Percentiles rank a stretch among this genome's conserved stretches.
Conservation (phyloP, 2,888 invertebrate genomes). For the Dorcus hopei region DNA sequence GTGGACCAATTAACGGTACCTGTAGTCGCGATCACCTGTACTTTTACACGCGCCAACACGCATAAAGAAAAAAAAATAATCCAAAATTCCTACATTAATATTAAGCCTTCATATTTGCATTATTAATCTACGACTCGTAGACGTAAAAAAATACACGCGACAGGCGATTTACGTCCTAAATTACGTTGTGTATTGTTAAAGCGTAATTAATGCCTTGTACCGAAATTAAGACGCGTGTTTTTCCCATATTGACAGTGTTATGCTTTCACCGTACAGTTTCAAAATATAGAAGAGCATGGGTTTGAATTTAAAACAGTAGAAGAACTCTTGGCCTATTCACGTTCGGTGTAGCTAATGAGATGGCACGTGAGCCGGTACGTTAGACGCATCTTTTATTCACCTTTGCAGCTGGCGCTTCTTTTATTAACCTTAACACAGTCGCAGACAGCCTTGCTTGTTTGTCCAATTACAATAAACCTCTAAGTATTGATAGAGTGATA, state of each 20-base stretch:
- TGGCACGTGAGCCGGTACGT: conserved; percentile 16
- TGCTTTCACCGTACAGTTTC: too few species aligned
- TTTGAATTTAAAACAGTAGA: conserved; percentile 5
- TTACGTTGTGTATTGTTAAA: too few species aligned
- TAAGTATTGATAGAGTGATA: neutral
- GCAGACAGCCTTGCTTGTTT: conserved; percentile 15
- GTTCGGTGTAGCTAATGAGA: conserved; percentile 10
- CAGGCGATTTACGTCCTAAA: too few species aligned
- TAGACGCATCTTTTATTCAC: conserved; percentile 15
- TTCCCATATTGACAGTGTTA: too few species aligned
- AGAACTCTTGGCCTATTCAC: neutral
- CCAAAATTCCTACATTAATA: conserved; percentile 14
- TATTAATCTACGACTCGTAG: too few species aligned
- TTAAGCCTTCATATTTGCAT: too few species aligned
- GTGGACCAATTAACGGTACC: conserved; percentile 50
- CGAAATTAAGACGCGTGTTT: too few species aligned
- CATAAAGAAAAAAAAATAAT: conserved; percentile 18
- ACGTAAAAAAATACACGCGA: too few species aligned
- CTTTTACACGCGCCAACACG: conserved; percentile 35
- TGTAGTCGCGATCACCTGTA: conserved; percentile 49
- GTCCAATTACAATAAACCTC: conserved; percentile 15
- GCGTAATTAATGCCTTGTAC: too few species aligned
- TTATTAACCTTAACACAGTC: conserved; percentile 13
- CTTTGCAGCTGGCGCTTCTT: conserved; percentile 16
- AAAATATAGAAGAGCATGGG: too few species aligned